These are phyloP conservation scores for Anastatus disparis DNA, from an alignment of 1,140 invertebrate genomes.

Conservation along the genomic window DNA sequence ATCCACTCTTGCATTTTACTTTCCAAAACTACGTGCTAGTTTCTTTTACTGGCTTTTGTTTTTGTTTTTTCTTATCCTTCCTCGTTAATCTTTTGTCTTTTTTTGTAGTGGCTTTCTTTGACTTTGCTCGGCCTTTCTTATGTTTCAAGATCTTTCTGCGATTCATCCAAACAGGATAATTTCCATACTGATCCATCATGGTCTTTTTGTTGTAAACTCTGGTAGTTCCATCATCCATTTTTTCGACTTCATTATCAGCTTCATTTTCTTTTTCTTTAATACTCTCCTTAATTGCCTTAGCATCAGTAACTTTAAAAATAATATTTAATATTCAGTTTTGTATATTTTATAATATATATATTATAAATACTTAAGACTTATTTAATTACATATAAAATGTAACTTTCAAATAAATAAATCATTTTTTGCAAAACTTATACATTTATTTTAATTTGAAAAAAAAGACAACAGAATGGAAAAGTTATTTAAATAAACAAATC, in stretches of 20 bases:
- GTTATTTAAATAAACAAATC: too few species aligned
- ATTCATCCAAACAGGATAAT: constrained; percentile 74
- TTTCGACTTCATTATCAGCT: constrained; percentile 56
- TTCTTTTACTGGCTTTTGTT: constrained; percentile 20
- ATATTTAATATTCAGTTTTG: constrained; percentile 3
- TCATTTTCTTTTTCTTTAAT: constrained; percentile 49
- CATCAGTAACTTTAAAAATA: constrained; percentile 52
- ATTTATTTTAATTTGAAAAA: too few species aligned
- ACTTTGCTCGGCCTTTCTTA: constrained; percentile 64
- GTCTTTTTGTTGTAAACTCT: constrained; percentile 71
- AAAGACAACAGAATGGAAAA: too few species aligned
- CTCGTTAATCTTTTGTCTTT: constrained; percentile 60
- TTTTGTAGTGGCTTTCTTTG: constrained; percentile 61
- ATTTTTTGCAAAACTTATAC: background rate
- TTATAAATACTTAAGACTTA: constrained; percentile 7
- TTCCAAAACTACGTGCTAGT: too few species aligned
- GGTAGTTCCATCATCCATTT: constrained; percentile 62
- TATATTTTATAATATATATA: constrained; percentile 2
- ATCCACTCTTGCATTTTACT: too few species aligned
- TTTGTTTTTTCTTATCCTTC: constrained; percentile 51
- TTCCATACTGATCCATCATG: constrained; percentile 71
- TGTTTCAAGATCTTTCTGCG: constrained; percentile 68
- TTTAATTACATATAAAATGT: too few species aligned
- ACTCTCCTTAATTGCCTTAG: constrained; percentile 54
- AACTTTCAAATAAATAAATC: background rate